A percentile compares a stretch with the other conserved stretches of the same genome.
Evolutionary conservation across 2,113 vertebrate genomes (phyloP).

Genomic region (Grammomys surdaster): DNA sequence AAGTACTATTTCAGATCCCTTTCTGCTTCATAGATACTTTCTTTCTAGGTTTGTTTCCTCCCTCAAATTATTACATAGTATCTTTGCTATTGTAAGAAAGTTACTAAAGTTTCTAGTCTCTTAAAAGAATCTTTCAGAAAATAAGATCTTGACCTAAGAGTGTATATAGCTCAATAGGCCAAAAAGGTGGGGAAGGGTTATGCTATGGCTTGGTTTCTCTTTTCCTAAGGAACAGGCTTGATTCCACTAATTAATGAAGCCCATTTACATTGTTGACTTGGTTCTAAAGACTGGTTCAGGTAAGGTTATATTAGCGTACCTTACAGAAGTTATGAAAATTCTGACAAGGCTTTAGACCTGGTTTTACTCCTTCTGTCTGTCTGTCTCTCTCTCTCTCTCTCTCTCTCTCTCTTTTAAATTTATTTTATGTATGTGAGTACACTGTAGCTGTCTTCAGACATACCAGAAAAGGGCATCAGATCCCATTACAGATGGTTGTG

Average conservation of each 20-base stretch:
- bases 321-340: constrained; percentile 48
- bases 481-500: too few relatives aligned
- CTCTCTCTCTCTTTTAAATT: too few relatives aligned
- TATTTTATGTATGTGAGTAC: too few relatives aligned
- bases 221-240: background rate
- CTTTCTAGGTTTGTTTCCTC: constrained; percentile 54
- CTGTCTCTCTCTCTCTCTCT: too few relatives aligned
- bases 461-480: too few relatives aligned
- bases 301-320: constrained; percentile 33
- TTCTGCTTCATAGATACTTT: constrained; percentile 53
- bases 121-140: constrained; percentile 47
- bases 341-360: background rate
- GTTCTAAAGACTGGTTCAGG: constrained; percentile 55
- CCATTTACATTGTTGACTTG: constrained; percentile 38
- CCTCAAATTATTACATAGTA: constrained; percentile 51
- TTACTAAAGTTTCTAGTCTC: constrained; percentile 19
- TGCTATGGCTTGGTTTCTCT: background rate
- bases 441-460: too few relatives aligned
- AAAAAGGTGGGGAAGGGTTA: background rate
- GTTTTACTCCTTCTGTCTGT: background rate
- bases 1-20: constrained; percentile 22
- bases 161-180: background rate
- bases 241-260: constrained; percentile 45
- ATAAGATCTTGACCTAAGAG: background rate
- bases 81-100: constrained; percentile 62